Evolutionary conservation across 2,888 invertebrate species (phyloP), one percentile per base, ranked within the genome.

Genomic region (Drosophila dives): DNA sequence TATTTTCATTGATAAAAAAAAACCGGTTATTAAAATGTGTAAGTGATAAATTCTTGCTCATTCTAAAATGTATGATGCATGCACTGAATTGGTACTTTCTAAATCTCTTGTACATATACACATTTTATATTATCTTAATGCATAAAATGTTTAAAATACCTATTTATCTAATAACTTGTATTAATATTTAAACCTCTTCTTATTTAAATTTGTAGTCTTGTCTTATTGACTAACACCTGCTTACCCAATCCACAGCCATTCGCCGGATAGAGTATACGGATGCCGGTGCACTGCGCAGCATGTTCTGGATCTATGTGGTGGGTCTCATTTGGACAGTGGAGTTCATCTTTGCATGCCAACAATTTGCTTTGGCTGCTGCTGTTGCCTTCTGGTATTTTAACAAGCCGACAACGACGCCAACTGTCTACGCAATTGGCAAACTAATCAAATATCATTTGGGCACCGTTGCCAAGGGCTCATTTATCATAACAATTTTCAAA

Each of bases 321-420:
- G 98, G 97, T 49, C 94, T 99, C 29, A 95, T 99, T 77, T 99
- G 99, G 99, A 96, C 96, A 15, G 96, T 97, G 33, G 98, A 99
- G 94, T 98, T 98, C 92, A 98, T 99, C 82, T 95, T 98, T 84
- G 98, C 97, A 17, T 98, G 98, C 91, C 98, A 99, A 92, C 97
- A 98, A 92, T 97, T 99, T 95, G 97, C 98, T 2, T 96, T 99
- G 74, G 97, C 98, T 23, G 98, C 98, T 15, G 96, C 98, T 26
- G 98, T 99, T 1, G 97, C 98, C 0, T 96, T 96, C 87, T 99
- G 99, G 99, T 99, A 98, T 93, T 99, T 99, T 84, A 95, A 95
- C 87, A 96, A 96, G 38, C 95, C 95, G 64, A 95, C 96, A 74
- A 94, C 95, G 33, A 95, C 95, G 0, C 97, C 97, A 1, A 92